A percentile compares a stretch with the other conserved stretches of the same genome.
phyloP scores from a whole-genome alignment of 1,140 invertebrate genomes.

The Ceratosolen fusciceps region DNA sequence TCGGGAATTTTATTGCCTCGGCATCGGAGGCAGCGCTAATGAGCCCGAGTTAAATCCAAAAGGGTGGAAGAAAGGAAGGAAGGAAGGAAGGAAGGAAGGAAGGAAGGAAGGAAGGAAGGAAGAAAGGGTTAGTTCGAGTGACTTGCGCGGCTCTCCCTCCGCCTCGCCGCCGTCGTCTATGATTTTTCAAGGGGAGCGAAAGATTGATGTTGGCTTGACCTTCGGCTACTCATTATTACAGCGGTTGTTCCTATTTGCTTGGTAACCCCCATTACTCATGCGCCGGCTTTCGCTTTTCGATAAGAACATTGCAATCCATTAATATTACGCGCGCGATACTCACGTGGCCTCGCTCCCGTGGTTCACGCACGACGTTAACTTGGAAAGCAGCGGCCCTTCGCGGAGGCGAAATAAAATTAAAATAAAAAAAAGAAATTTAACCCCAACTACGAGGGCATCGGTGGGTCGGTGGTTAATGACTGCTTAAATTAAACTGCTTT shows the following conservation, averaged over 20 bases:
- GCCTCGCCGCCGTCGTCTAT: too few relatives aligned
- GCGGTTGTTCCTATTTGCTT: background rate
- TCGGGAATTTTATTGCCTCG: background rate
- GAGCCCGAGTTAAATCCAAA: background rate
- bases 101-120: too few relatives aligned
- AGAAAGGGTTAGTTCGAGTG: too few relatives aligned
- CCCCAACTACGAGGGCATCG: too few relatives aligned
- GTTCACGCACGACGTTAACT: background rate
- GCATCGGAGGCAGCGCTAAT: constrained; percentile 2
- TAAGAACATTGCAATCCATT: background rate
- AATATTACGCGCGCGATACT: background rate
- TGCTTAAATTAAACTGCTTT: too few relatives aligned
- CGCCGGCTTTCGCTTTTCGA: background rate
- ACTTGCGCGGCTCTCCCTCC: too few relatives aligned
- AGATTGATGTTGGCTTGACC: constrained; percentile 23
- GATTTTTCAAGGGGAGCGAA: constrained; percentile 1
- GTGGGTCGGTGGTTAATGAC: too few relatives aligned
- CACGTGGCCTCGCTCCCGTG: background rate
- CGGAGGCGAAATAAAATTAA: too few relatives aligned
- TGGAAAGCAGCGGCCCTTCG: background rate
- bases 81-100: too few relatives aligned
- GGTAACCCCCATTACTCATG: too few relatives aligned
- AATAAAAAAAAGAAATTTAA: too few relatives aligned
- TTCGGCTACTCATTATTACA: background rate
- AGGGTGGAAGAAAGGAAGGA: background rate